A percentile compares a stretch with the other conserved stretches of the same genome.
These are phyloP conservation scores for Pseudomyrmex concolor DNA, from an alignment of 1,140 invertebrate genomes.

Conservation along the genomic window DNA sequence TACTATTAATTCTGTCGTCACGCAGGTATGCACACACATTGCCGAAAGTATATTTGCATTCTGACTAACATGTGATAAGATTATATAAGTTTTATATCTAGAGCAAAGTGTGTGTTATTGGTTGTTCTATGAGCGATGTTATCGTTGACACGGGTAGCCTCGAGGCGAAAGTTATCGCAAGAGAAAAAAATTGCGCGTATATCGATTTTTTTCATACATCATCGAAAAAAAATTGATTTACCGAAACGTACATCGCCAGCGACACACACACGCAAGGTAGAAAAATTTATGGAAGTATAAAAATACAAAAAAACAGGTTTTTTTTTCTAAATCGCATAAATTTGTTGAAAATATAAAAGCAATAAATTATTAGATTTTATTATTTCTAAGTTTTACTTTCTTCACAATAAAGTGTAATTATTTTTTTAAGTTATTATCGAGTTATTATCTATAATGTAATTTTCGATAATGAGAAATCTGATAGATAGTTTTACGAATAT, in stretches of 20 bases:
- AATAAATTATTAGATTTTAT: too few relatives aligned
- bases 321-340: too few relatives aligned
- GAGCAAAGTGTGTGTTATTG: slow-evolving; percentile 55
- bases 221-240: not conserved
- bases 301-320: too few relatives aligned
- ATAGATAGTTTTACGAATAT: not conserved
- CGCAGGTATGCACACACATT: slow-evolving; percentile 7
- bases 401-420: too few relatives aligned
- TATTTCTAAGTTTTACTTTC: too few relatives aligned
- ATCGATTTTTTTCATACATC: not conserved
- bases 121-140: slow-evolving; percentile 55
- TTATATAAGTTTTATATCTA: slow-evolving; percentile 58
- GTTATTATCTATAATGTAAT: too few relatives aligned
- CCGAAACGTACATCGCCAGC: too few relatives aligned
- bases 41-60: slow-evolving; percentile 55
- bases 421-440: too few relatives aligned
- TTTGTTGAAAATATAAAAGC: too few relatives aligned
- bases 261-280: not conserved
- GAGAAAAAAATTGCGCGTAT: not conserved
- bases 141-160: slow-evolving; percentile 12
- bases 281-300: too few relatives aligned
- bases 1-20: slow-evolving; percentile 43
- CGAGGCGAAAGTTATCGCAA: not conserved
- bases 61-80: slow-evolving; percentile 71
- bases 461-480: not conserved